Evolutionary conservation across 2,797 vertebrate species (phyloP), one percentile per base, ranked within the genome.

Genomic region (Eospalax fontanierii): DNA sequence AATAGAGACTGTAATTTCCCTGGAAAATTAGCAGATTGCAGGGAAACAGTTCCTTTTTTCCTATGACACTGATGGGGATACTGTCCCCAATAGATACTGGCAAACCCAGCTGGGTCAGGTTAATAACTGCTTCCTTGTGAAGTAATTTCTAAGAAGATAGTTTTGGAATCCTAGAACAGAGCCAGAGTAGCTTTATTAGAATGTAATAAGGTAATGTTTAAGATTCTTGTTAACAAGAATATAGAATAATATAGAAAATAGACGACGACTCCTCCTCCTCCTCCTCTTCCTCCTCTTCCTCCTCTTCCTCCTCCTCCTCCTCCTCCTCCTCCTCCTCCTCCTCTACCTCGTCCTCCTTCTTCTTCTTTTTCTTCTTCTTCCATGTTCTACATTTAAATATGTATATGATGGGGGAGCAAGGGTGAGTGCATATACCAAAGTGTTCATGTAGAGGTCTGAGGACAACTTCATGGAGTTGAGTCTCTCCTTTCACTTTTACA

Each of bases 111-210:
- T 35, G 19, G 38, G 74, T 4, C 83, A 54, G 2, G 0, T 24
- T 66, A n/a, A n/a, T 81, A 18, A 75, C n/a, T 68, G 38, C n/a
- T 38, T 85, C 21, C 35, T 57, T 14, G 0, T 40, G 86, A 85
- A 46, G 22, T 75, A 57, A 80, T 59, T 21, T 87, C 63, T 40
- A 68, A 38, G 78, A 84, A 74, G 22, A 83, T 8, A 95, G 35
- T 2, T 54, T 22, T 86, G 50, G 87, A 82, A 85, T 81, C 40
- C 70, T 38, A 78, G 70, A 35, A 71, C 3, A 90, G 26, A 83
- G 50, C 6, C 50, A 84, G 92, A 6, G 21, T 9, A 66, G 14
- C 19, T 54, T 6, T 61, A 33, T 40, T 22, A 70, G 33, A 16
- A 7, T 65, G 4, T 65, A 6, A 46, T 26, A 5, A 11, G 12